Base-by-base conservation (phyloP, 2,797 vertebrate species). In the Tenualosa ilisha region DNA sequence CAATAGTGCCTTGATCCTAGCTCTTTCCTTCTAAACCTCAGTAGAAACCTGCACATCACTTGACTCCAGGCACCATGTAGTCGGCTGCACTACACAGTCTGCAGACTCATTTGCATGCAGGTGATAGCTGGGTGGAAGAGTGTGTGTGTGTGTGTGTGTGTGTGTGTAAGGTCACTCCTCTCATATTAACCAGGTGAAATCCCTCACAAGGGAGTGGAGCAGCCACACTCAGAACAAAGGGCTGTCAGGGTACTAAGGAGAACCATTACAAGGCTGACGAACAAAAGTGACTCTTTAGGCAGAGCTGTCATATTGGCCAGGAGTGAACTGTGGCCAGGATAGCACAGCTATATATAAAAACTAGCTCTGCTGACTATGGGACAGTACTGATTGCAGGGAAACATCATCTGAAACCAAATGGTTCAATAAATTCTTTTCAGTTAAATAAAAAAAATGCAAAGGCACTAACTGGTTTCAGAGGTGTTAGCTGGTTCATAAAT, bases 101-200 rank as follows among this genome's bases (percentile, higher is more conserved):
- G 26, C 65, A 37, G 26, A 3, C 26, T 37, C 26, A 37, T 72
- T 72, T 72, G 65, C 65, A 72, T 72, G 26, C 65, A 72, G 65
- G 65, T 72, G 65, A 72, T 37, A 15, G 31, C 65, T 13, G 12
- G 31, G 1, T 72, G 65, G 26, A 72, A 22, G 65, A 5, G 22
- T 6, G 56, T n/a, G 6, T 59, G 56, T 59, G 59, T 61, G 56
- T 61, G 56, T n/a, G 56, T 61, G 59, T 61, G 59, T 61, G 59
- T 61, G 59, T 61, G 59, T 68, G 63, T 68, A 26, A 31, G 59
- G 26, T 72, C 26, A 13, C 26, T 72, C 31, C 65, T 13, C 65
- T 37, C 65, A 72, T 31, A 72, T 72, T 72, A 72, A 72, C 65
- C 65, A 72, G 65, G 65, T 37, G 26, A 40, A 12, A 72, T 72